Evolutionary conservation across 2,113 vertebrate genomes (phyloP).

Genomic region (Platysternon megacephalum): DNA sequence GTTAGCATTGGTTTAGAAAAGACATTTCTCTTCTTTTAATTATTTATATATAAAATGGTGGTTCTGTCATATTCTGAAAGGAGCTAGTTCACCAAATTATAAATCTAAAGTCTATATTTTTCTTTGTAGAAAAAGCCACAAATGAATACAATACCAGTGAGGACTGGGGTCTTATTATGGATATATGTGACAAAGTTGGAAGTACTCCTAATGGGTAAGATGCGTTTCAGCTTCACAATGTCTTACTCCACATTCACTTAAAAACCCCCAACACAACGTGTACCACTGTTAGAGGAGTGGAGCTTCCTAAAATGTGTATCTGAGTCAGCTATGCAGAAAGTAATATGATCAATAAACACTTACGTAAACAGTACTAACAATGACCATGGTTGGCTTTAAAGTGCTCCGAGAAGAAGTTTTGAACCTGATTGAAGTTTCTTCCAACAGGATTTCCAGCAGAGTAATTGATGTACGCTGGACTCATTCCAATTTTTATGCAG

Average conservation of each 20-base stretch:
- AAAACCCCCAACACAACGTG: background rate
- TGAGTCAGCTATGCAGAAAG: background rate
- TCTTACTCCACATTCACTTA: rapidly evolving
- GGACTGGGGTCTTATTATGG: conserved; percentile 97
- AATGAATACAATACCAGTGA: conserved; percentile 95
- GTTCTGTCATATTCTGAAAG: background rate
- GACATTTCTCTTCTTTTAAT: background rate
- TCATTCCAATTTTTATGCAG: background rate
- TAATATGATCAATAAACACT: background rate
- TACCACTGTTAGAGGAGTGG: background rate
- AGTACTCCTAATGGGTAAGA: conserved; percentile 92
- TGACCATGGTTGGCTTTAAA: background rate
- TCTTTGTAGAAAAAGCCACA: conserved; percentile 92
- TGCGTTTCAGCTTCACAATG: rapidly evolving
- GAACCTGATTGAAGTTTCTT: background rate
- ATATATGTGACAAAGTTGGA: conserved; percentile 95
- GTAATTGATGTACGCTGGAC: background rate
- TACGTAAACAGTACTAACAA: background rate
- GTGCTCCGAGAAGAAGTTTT: background rate
- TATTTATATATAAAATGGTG: background rate
- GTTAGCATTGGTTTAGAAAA: background rate
- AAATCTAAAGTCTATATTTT: background rate
- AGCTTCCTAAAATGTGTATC: rapidly evolving
- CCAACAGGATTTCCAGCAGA: background rate
- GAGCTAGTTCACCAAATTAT: background rate